These are phyloP conservation scores for Halictus quadricinctus DNA, from an alignment of 2,888 invertebrate species.

Conservation along the genomic window DNA sequence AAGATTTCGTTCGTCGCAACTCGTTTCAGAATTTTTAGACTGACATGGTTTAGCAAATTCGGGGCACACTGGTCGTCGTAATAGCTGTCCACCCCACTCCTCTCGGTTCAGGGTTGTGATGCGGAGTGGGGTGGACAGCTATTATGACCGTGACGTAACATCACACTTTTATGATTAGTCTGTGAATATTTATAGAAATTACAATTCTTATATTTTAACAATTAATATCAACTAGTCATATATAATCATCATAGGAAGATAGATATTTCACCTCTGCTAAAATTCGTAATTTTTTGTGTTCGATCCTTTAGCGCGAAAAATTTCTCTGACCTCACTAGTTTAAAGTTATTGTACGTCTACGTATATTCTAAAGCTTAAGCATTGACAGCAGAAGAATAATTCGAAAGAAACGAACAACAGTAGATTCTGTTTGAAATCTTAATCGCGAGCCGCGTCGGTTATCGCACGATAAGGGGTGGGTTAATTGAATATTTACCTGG, in stretches of 20 bases:
- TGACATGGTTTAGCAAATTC: neutral
- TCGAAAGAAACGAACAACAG: neutral
- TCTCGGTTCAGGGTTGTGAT: neutral
- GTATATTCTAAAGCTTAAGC: neutral
- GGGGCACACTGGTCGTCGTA: neutral
- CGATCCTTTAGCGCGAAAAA: neutral
- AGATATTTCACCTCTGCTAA: neutral
- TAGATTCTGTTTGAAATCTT: neutral
- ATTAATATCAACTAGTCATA: neutral
- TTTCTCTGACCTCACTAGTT: neutral
- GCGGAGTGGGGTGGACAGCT: neutral
- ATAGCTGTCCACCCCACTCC: neutral
- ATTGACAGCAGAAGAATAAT: neutral
- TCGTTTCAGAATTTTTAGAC: neutral
- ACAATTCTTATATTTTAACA: neutral
- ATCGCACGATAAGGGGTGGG: neutral
- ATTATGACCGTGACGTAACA: neutral
- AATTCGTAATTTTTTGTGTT: neutral
- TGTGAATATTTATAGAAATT: neutral
- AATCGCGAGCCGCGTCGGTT: neutral
- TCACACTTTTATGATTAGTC: neutral
- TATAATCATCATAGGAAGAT: neutral
- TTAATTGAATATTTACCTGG: conserved; percentile 1
- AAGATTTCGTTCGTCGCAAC: neutral
- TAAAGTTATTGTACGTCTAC: neutral